Evolutionary conservation across 2,888 invertebrate species (phyloP).

Genomic region (Tetheella fluctuosa): DNA sequence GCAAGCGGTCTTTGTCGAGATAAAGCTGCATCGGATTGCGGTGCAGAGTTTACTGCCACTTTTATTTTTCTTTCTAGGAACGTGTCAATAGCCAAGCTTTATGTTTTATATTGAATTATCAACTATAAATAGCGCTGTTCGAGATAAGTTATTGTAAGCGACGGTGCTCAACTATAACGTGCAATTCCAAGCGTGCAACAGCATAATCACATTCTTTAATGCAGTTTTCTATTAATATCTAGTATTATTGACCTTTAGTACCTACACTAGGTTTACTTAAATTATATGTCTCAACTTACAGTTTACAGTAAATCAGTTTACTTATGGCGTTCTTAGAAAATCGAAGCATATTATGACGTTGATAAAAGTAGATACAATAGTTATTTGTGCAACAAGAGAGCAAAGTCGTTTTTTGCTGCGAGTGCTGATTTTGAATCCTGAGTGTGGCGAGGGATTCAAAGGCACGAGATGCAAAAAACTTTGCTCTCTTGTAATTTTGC

Average conservation of each 20-base stretch:
- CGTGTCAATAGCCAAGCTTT: constrained; percentile 28
- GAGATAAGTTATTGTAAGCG: constrained; percentile 2
- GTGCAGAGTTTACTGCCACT: constrained; percentile 31
- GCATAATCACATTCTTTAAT: neutral
- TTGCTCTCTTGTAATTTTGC: too few species aligned
- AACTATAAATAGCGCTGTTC: neutral
- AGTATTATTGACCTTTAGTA: neutral
- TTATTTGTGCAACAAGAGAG: too few species aligned
- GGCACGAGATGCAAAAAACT: too few species aligned
- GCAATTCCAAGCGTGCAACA: neutral
- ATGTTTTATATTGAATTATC: constrained; percentile 12
- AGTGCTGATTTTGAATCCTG: too few species aligned
- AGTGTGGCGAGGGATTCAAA: too few species aligned
- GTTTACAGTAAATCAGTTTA: neutral
- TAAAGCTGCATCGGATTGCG: constrained; percentile 50
- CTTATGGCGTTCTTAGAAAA: neutral
- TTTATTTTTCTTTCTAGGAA: constrained; percentile 24
- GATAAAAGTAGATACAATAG: neutral
- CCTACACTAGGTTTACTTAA: neutral
- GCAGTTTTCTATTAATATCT: neutral
- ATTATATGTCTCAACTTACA: neutral
- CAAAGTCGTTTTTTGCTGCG: too few species aligned
- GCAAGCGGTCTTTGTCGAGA: constrained; percentile 38
- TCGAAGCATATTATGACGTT: neutral
- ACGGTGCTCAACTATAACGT: neutral